Evolutionary conservation across 35 echinoderm and acorn worm genomes (phyloP), one percentile per base, ranked within the genome.

Genomic region (Ptychodera flava): DNA sequence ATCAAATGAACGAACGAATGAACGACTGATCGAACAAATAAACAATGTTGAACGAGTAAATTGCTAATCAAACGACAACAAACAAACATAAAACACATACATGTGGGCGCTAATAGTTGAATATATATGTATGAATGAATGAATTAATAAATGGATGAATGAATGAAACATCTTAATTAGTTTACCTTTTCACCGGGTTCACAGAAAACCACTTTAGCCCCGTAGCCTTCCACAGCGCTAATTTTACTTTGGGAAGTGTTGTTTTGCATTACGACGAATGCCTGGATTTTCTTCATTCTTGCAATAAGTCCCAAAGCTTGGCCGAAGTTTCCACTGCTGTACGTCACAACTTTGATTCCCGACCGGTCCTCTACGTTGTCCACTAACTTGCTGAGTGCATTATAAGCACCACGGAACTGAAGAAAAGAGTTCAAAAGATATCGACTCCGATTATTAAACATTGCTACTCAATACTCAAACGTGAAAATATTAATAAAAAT

Each of bases 401-500:
- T 64, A 22, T 64, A 64, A 22, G 45, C 45, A 64, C 45, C 45
- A 22, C 45, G 45, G 22, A 64, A 64, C 45, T 64, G 22, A 64
- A 64, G 45, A n/a, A n/a, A n/a, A n/a, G n/a, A n/a, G n/a, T n/a
- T n/a, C n/a, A n/a, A n/a, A n/a, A n/a, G n/a, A n/a, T n/a, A n/a
- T n/a, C n/a, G n/a, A n/a, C n/a, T n/a, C n/a, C n/a, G n/a, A n/a
- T n/a, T n/a, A n/a, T n/a, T n/a, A n/a, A n/a, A n/a, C n/a, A n/a
- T n/a, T n/a, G n/a, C n/a, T n/a, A n/a, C n/a, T n/a, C n/a, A n/a
- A n/a, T n/a, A n/a, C n/a, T n/a, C n/a, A 84, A 78, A 37, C 0
- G 34, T 16, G 85, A 85, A 89, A 64, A 0, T 75, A 0, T 34
- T n/a, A n/a, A n/a, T n/a, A n/a, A n/a, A n/a, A n/a, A n/a, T n/a